Conservation (phyloP, 53 echinoderm and acorn worm species). For the Mesocentrotus franciscanus region DNA sequence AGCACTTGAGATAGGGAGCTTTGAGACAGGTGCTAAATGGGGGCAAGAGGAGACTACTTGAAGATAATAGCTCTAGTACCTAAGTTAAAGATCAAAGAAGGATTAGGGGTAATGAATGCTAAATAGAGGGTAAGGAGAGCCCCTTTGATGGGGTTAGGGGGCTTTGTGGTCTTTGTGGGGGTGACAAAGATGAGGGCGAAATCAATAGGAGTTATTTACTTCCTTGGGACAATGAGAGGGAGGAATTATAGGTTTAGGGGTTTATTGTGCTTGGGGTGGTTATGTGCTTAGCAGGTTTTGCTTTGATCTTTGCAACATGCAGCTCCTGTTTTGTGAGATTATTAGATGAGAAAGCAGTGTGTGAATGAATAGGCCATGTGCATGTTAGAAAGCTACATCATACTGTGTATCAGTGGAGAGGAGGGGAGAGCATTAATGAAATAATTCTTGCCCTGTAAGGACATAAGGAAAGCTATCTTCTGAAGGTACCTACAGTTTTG, state of each 20-base stretch:
- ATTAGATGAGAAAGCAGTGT: neutral
- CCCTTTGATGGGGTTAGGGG: constrained; percentile 48
- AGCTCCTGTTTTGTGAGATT: neutral
- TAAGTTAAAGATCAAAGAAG: neutral
- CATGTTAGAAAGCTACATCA: neutral
- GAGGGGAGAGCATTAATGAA: neutral
- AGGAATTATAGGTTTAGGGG: constrained; percentile 19
- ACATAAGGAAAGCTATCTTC: neutral
- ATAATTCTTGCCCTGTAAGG: neutral
- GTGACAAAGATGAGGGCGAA: constrained; percentile 32
- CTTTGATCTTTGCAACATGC: constrained; percentile 29
- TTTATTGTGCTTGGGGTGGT: constrained; percentile 1
- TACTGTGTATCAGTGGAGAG: neutral
- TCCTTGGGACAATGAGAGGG: neutral
- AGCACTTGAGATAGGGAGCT: neutral
- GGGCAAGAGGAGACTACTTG: neutral
- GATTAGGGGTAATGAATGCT: constrained; percentile 28
- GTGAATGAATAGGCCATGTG: neutral
- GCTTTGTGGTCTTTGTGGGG: constrained; percentile 41
- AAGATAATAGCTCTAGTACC: constrained; percentile 9
- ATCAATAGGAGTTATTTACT: constrained; percentile 61
- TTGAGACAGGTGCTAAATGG: constrained; percentile 13
- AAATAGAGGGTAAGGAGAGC: constrained; percentile 22
- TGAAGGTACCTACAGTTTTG: neutral
- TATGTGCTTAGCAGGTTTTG: neutral